Conservation (phyloP, 2,113 vertebrate species). For the Sorex fumeus region DNA sequence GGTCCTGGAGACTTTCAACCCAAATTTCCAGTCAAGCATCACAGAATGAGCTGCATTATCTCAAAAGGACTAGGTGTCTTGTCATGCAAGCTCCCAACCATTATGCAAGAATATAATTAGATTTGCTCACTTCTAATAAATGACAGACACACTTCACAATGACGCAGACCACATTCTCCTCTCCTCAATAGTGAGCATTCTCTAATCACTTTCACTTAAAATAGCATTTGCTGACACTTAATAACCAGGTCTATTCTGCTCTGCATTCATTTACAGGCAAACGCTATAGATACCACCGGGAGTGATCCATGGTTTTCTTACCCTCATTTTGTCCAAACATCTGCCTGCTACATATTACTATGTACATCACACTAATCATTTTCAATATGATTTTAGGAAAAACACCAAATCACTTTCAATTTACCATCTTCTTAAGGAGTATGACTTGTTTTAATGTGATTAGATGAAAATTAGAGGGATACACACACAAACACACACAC, state of each 20-base stretch:
- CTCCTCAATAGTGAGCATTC: not conserved
- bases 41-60: not conserved
- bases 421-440: not conserved
- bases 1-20: not conserved
- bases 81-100: not conserved
- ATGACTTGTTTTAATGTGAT: not conserved
- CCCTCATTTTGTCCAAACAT: not conserved
- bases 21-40: not conserved
- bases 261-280: accelerated
- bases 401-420: not conserved
- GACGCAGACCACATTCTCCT: not conserved
- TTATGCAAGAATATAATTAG: not conserved
- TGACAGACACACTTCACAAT: not conserved
- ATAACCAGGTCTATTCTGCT: not conserved
- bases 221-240: not conserved
- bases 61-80: not conserved
- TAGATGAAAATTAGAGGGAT: slow-evolving; percentile 9
- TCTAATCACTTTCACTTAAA: not conserved
- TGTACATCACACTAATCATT: not conserved
- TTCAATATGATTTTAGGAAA: not conserved
- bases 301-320: not conserved
- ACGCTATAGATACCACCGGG: not conserved
- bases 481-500: too few relatives aligned
- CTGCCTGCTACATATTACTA: not conserved
- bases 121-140: not conserved